Conservation (phyloP, 1,140 invertebrate species). For the Ctenoplectra terminalis region DNA sequence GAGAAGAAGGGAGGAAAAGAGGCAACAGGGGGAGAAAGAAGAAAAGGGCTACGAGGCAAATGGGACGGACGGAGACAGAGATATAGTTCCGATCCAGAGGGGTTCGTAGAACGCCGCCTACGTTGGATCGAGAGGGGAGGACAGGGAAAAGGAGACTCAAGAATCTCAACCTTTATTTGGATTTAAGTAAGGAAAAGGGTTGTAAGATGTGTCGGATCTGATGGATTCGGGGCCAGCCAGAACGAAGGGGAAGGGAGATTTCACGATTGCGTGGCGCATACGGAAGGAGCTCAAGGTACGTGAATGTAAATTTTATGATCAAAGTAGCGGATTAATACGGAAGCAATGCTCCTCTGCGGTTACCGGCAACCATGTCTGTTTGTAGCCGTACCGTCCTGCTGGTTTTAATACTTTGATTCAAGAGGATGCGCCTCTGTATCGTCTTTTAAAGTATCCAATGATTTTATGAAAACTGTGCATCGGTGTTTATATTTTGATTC, state of each 20-base stretch:
- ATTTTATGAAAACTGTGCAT: background rate
- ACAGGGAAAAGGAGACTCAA: conserved; percentile 56
- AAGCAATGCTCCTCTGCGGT: conserved; percentile 45
- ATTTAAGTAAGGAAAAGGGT: conserved; percentile 81
- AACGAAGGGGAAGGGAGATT: conserved; percentile 20
- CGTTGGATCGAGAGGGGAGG: conserved; percentile 44
- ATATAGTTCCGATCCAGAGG: conserved; percentile 68
- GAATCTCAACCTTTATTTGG: conserved; percentile 81
- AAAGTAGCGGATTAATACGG: conserved; percentile 67
- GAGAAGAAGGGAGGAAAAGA: conserved; percentile 36
- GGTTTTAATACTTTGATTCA: conserved; percentile 9
- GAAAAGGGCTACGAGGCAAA: conserved; percentile 61
- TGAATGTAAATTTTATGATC: conserved; percentile 69
- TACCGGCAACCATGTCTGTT: conserved; percentile 4
- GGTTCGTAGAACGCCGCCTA: conserved; percentile 66
- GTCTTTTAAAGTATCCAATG: background rate
- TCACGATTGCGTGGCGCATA: conserved; percentile 59
- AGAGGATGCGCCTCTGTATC: too few relatives aligned
- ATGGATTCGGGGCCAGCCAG: conserved; percentile 30
- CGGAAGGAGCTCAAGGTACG: conserved; percentile 55
- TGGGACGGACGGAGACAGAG: conserved; percentile 55
- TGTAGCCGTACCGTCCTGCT: background rate
- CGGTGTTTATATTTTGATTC: too few relatives aligned
- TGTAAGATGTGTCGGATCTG: conserved; percentile 66
- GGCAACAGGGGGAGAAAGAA: conserved; percentile 42